These are phyloP conservation scores for Pipistrellus kuhlii DNA, from an alignment of 2,797 vertebrate species.

Conservation along the genomic window DNA sequence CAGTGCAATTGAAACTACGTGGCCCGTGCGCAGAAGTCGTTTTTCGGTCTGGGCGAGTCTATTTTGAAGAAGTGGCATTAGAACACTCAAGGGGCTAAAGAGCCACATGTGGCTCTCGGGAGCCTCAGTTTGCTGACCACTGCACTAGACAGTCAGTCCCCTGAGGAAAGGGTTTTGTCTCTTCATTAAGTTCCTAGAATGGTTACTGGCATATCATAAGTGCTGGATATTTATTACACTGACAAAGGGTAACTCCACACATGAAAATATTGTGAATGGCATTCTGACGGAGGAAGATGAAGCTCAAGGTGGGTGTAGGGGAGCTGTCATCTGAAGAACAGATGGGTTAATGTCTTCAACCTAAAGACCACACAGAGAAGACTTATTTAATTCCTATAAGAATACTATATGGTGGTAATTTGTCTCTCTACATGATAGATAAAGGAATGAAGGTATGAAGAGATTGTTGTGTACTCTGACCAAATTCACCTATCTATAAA, in stretches of 20 bases:
- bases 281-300: neutral
- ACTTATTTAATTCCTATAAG: neutral
- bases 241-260: neutral
- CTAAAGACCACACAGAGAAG: neutral
- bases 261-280: neutral
- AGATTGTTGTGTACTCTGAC: neutral
- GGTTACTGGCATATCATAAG: neutral
- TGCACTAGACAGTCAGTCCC: neutral
- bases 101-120: too few species aligned
- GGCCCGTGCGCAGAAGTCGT: too few species aligned
- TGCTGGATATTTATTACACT: neutral
- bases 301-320: neutral
- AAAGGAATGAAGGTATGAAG: neutral
- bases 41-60: too few species aligned
- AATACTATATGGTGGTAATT: neutral
- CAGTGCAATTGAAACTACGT: too few species aligned
- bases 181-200: neutral
- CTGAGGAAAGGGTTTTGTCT: neutral
- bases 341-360: neutral
- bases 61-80: too few species aligned
- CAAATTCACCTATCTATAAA: neutral
- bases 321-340: neutral
- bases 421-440: neutral
- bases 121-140: too few species aligned
- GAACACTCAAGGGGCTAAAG: too few species aligned